These are phyloP conservation scores for Drosophila baimaii DNA, from an alignment of 1,140 invertebrate species.

Conservation along the genomic window DNA sequence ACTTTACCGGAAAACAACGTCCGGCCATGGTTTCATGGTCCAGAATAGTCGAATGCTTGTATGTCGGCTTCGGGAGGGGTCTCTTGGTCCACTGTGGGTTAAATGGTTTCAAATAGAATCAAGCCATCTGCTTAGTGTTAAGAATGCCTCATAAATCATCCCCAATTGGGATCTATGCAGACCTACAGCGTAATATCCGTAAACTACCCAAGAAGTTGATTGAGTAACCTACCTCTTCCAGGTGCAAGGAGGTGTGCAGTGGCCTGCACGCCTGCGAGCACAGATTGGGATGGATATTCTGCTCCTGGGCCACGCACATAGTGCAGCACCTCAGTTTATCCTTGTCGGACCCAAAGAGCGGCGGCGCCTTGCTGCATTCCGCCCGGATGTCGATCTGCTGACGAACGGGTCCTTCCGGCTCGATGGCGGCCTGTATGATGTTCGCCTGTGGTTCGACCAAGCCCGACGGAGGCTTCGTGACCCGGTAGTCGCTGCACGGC, in stretches of 20 bases:
- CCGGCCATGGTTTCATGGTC: conserved; percentile 51
- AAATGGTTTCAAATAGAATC: no score
- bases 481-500: conserved; percentile 41
- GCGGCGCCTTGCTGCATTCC: conserved; percentile 29
- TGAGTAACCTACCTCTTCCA: conserved; percentile 66
- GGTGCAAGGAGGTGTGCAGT: conserved; percentile 39
- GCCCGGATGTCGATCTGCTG: conserved; percentile 29
- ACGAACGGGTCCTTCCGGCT: conserved; percentile 31
- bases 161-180: no score
- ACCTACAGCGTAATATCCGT: no score
- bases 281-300: conserved; percentile 36
- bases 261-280: conserved; percentile 55
- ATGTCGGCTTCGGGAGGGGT: conserved; percentile 48
- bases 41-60: conserved; percentile 47
- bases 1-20: conserved; percentile 57
- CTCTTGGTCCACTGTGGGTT: conserved; percentile 46
- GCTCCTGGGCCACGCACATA: conserved; percentile 45
- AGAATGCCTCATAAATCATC: no score
- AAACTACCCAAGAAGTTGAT: no score
- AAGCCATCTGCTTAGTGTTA: no score
- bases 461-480: background rate
- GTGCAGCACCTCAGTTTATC: conserved; percentile 16
- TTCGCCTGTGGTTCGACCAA: conserved; percentile 10
- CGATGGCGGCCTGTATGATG: conserved; percentile 6
- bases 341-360: conserved; percentile 1